Base-by-base conservation (phyloP, 2,888 invertebrate species). In the Cantharis lateralis region DNA sequence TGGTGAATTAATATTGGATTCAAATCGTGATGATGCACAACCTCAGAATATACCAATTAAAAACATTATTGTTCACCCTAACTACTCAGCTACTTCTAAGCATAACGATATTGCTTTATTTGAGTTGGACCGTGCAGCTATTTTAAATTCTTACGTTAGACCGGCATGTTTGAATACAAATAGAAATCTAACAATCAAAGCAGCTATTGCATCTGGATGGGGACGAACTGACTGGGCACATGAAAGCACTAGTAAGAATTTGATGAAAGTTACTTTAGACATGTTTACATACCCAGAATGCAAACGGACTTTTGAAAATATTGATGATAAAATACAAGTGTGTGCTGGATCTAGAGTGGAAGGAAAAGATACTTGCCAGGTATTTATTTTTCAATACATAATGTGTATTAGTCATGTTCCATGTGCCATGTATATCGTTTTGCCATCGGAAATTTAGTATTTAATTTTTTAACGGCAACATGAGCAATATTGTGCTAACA, bases 51-150 rank as follows among this genome's bases (percentile, higher is more conserved):
- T 86, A 1, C 75, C 70, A 10, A 75, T 89, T 3, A 77, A 87
- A 62, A 80, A 82, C 10, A 86, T 88, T 70, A 80, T 80, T 10
- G 4, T 13, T 18, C 86, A 90, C 84, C 89, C 90, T 0, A 76
- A 85, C 0, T 90, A 89, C 81, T 83, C 81, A 68, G 80, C 79
- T 7, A 84, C 87, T 0, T 79, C 84, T 0, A 84, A 87, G 70
- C 90, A 91, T 81, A 86, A 91, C 79, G 91, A 91, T 74, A 90
- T 91, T 20, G 91, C 88, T 5, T 84, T 91, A 0, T 76, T 91
- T 0, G 86, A 86, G 80, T 79, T 91, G 15, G 84, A 87, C 5
- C 78, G 78, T 11, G 71, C 71, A 3, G 88, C 88, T 0, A 63
- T 68, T 3, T 87, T 90, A 78, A 82, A 87, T 75, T 86, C 84